Conservation (phyloP, 1,140 invertebrate species). For the Caenorhabditis inopinata region DNA sequence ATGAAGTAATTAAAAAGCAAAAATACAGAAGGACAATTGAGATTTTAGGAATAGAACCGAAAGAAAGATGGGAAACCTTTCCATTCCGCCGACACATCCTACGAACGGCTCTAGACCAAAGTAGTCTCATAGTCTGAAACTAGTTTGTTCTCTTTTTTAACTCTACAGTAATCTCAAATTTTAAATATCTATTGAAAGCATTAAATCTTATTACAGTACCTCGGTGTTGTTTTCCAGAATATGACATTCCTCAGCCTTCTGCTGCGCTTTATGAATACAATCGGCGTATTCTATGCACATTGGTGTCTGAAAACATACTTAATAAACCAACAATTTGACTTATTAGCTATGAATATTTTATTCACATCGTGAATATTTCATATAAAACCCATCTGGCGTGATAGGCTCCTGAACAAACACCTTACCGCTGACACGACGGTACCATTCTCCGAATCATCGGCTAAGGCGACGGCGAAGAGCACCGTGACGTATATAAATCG, state of each 20-base stretch:
- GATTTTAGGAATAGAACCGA: background rate
- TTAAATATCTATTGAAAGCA: background rate
- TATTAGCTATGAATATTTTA: too few species aligned
- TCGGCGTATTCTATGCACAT: conserved; percentile 40
- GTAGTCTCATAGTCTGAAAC: conserved; percentile 28
- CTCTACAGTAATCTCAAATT: too few species aligned
- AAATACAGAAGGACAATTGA: background rate
- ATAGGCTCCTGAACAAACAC: background rate
- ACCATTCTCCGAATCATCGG: conserved; percentile 1
- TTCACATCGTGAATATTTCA: too few species aligned
- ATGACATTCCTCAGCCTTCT: conserved; percentile 33
- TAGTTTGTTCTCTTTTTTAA: background rate
- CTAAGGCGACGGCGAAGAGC: background rate
- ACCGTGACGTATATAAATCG: background rate
- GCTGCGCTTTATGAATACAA: conserved; percentile 35
- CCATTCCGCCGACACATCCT: background rate
- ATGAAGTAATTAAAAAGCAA: background rate
- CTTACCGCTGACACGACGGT: background rate
- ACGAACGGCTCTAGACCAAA: conserved; percentile 19
- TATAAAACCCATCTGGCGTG: too few species aligned
- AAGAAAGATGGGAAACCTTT: background rate
- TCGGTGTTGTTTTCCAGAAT: conserved; percentile 26
- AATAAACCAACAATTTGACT: background rate
- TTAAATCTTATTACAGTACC: background rate
- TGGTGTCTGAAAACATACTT: conserved; percentile 2